Base-by-base conservation (phyloP, 1,140 invertebrate genomes). In the Brachionus sp. region DNA sequence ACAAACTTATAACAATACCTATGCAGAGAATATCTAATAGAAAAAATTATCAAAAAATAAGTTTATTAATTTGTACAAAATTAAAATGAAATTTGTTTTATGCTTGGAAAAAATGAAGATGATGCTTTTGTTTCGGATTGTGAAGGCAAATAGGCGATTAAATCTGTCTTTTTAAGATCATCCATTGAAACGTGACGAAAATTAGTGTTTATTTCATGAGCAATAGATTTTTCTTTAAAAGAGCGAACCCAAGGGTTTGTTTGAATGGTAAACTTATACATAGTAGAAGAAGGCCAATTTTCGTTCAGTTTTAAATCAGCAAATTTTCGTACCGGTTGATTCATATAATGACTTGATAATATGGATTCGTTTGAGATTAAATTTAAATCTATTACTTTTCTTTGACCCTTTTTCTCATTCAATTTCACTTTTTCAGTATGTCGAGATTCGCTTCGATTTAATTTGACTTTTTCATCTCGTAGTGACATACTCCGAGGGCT, bases 181-280 rank as follows among this genome's bases (percentile, higher is more conserved):
- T 70, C 66, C 37, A 39, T 39, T 39, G 66, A 70, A 19, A 70
- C 4, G 16, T 70, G 33, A 16, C 42, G 10, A 25, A 62, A 80
- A 37, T 19, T 62, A n/a, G 50, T 39, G 12, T 80, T 80, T n/a
- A 80, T 42, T 37, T 80, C 50, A 25, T 80, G 57, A 10, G 50
- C 77, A 12, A 62, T 29, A 25, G 77, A 37, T 62, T 80, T 80
- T 29, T 57, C 77, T 19, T 80, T 80, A 25, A 80, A 80, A n/a
- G 50, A 80, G 5, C 57, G 53, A 6, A 80, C 62, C 77, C 77
- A 80, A 12, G 77, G 50, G 57, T 66, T 80, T 25, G 33, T 57
- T 62, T 80, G 50, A 19, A 80, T 80, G 16, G 35, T 80, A 37
- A 80, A 42, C 35, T 80, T 80, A 33, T 80, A 80, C 77, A 80